Percentiles rank a stretch among this genome's conserved stretches.
Evolutionary conservation across 2,888 invertebrate genomes (phyloP).

Genomic region (Pammene fasciana): DNA sequence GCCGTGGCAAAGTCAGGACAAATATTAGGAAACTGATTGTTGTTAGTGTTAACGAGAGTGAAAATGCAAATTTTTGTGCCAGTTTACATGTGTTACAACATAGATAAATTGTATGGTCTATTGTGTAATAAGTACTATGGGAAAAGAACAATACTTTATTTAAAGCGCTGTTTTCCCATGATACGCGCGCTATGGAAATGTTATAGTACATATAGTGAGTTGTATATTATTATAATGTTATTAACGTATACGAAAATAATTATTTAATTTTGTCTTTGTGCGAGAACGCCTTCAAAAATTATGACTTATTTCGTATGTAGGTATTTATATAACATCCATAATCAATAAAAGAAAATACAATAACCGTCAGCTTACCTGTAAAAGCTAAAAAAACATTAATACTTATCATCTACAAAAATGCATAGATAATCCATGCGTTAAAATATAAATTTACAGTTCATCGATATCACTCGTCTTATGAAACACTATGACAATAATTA

Average conservation of each 20-base stretch:
- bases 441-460: background rate
- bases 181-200: background rate
- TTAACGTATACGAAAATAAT: no score
- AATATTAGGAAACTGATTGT: no score
- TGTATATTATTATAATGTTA: no score
- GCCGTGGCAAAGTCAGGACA: no score
- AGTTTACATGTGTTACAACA: slow-evolving; percentile 16
- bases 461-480: slow-evolving; percentile 1
- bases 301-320: no score
- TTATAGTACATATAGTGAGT: background rate
- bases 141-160: slow-evolving; percentile 16
- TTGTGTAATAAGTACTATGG: slow-evolving; percentile 5
- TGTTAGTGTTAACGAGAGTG: slow-evolving; percentile 2
- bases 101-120: background rate
- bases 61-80: slow-evolving; percentile 16
- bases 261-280: no score
- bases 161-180: background rate
- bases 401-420: no score
- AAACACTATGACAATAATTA: slow-evolving; percentile 18
- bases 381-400: no score
- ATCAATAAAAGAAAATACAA: no score
- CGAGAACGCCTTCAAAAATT: no score
- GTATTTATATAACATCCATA: no score
- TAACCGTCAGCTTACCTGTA: no score
- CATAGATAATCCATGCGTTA: background rate